A percentile compares a stretch with the other conserved stretches of the same genome.
phyloP scores from a whole-genome alignment of 2,888 invertebrate genomes.

The Cephus pygmeus region DNA sequence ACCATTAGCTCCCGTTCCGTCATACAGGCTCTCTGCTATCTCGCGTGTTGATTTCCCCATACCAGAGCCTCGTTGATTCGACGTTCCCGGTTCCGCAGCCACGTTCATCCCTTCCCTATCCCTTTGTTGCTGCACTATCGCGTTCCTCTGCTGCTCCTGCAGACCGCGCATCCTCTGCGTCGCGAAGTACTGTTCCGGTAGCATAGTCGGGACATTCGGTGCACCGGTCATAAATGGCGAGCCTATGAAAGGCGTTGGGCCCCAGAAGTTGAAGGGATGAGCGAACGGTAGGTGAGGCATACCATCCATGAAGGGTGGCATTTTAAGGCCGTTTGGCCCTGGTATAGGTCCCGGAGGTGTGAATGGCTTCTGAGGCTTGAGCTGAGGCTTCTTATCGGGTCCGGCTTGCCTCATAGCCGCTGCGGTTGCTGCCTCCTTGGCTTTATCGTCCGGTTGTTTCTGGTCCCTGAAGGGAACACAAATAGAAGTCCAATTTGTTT shows the following conservation, averaged over 20 bases:
- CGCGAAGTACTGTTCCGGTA: constrained; percentile 78
- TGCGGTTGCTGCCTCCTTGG: constrained; percentile 52
- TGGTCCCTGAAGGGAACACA: constrained; percentile 52
- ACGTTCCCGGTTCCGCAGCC: constrained; percentile 53
- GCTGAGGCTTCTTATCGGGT: constrained; percentile 64
- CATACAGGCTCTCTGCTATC: constrained; percentile 75
- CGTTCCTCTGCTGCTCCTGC: constrained; percentile 74
- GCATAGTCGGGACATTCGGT: constrained; percentile 66
- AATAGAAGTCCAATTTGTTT: not conserved
- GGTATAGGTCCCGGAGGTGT: constrained; percentile 66
- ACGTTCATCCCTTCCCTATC: constrained; percentile 43
- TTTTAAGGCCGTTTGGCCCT: constrained; percentile 77
- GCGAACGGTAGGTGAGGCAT: constrained; percentile 73
- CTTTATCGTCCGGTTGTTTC: constrained; percentile 62
- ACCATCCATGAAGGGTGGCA: constrained; percentile 75
- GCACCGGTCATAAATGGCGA: constrained; percentile 65
- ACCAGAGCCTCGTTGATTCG: constrained; percentile 59
- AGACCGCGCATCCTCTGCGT: constrained; percentile 84
- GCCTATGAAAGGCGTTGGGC: constrained; percentile 73
- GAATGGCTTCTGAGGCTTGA: constrained; percentile 69
- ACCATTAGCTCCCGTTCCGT: constrained; percentile 77
- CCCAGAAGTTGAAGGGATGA: constrained; percentile 83
- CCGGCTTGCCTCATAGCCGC: constrained; percentile 44
- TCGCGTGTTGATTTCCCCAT: constrained; percentile 70
- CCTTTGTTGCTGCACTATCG: constrained; percentile 47